Base-by-base conservation (phyloP, 2,113 vertebrate genomes). In the Syngnathus scovelli region DNA sequence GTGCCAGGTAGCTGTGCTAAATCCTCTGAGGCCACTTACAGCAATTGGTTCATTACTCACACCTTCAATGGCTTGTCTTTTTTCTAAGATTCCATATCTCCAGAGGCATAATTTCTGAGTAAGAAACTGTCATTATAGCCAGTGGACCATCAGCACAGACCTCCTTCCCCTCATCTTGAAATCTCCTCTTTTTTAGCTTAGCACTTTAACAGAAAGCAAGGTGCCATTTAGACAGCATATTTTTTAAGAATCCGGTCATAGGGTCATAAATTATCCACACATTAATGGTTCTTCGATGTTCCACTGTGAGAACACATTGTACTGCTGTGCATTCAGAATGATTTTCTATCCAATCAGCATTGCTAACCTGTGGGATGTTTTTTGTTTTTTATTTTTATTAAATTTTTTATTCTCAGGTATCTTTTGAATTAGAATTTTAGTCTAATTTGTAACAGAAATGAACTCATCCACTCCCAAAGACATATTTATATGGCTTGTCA, bases 261-360 rank as follows among this genome's bases (percentile, higher is more conserved):
- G 54, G 49, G 66, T 72, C 48, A 82, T 84, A 71, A 75, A 81
- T 85, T 77, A 79, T 67, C 64, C 55, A 65, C 39, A 60, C 60
- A 49, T 69, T 18, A 44, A 68, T 79, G 69, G 61, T 61, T 77
- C 60, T 64, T 21, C 46, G n/a, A 16, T 43, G 6, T 64, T 43
- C 48, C 18, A 6, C 6, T 65, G 1, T 1, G 3, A 61, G 56
- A 41, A 68, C 36, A 44, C 10, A 5, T 3, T n/a, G 11, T 48
- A 48, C 61, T 61, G 39, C 46, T 36, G 43, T 13, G 46, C 33
- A 10, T 44, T 1, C 43, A 48, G 27, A 65, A 0, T 10, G 56
- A 7, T 64, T 68, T 66, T 23, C 13, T 21, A 2, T 61, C 4
- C 15, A 21, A 21, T 67, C 61, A 33, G 66, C 43, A 12, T 6